Conservation (phyloP, 2,113 vertebrate genomes). For the Sinocyclocheilus maitianheensis region DNA sequence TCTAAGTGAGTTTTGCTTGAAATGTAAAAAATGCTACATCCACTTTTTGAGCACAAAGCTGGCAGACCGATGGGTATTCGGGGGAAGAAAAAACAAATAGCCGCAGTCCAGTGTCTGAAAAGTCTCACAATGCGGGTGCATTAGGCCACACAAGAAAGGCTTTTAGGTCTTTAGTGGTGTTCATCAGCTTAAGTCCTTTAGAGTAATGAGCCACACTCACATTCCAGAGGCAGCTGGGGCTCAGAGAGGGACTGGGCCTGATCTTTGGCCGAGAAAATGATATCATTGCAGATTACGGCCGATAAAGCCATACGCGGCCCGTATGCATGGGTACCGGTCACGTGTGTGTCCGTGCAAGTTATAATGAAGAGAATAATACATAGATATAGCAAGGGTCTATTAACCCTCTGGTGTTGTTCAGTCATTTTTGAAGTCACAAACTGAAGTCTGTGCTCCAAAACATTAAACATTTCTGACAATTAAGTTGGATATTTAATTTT, state of each 20-base stretch:
- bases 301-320: constrained; percentile 42
- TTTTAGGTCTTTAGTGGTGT: constrained; percentile 56
- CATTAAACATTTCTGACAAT: not conserved
- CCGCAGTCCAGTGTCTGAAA: constrained; percentile 33
- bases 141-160: constrained; percentile 51
- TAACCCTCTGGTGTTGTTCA: not conserved
- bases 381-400: not conserved
- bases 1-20: not conserved
- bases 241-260: constrained; percentile 47
- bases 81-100: constrained; percentile 24
- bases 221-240: constrained; percentile 55
- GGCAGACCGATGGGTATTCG: constrained; percentile 23
- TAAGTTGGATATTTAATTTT: not conserved
- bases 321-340: not conserved
- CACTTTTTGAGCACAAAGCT: not conserved
- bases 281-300: constrained; percentile 58
- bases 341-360: not conserved
- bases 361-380: not conserved
- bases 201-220: constrained; percentile 57
- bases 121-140: constrained; percentile 48
- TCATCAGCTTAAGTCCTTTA: constrained; percentile 56
- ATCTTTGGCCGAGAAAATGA: constrained; percentile 60
- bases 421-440: not conserved
- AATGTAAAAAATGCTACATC: not conserved
- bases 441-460: not conserved